Conservation (phyloP, 2,888 invertebrate genomes). For the Gnatocerus cornutus region DNA sequence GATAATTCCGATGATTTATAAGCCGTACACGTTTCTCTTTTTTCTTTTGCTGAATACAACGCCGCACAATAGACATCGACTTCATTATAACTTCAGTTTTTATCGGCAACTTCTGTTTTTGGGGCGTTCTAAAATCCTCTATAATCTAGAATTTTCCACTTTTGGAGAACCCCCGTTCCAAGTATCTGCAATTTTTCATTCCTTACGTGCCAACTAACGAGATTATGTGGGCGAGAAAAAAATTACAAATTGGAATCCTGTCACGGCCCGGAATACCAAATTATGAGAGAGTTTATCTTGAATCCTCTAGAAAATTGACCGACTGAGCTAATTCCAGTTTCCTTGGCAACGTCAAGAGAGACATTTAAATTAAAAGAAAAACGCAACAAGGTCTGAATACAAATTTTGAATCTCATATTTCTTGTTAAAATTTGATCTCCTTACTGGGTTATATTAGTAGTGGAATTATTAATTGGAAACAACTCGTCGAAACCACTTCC, state of each 20-base stretch:
- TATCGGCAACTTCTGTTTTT: neutral
- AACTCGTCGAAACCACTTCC: neutral
- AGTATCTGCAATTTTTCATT: conserved; percentile 1
- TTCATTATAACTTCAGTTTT: too few species aligned
- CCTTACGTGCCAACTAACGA: conserved; percentile 1
- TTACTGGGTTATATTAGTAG: conserved; percentile 19
- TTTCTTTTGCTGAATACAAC: too few species aligned
- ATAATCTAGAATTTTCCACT: neutral
- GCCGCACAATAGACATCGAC: too few species aligned
- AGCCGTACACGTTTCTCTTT: too few species aligned
- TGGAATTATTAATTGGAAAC: conserved; percentile 25
- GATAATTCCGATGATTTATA: too few species aligned
- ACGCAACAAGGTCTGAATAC: neutral
- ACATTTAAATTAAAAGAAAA: conserved; percentile 20
- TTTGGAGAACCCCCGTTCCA: neutral
- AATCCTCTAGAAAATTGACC: conserved; percentile 16
- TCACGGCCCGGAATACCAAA: conserved; percentile 1
- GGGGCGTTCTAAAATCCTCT: neutral
- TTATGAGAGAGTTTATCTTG: neutral
- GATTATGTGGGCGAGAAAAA: conserved; percentile 6
- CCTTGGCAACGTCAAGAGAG: conserved; percentile 7
- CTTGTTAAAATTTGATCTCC: conserved; percentile 29
- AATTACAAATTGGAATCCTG: conserved; percentile 6
- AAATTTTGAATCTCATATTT: conserved; percentile 7
- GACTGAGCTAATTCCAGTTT: conserved; percentile 18